Evolutionary conservation across 1,140 invertebrate species (phyloP).

Genomic region (Diploscapter pachys): DNA sequence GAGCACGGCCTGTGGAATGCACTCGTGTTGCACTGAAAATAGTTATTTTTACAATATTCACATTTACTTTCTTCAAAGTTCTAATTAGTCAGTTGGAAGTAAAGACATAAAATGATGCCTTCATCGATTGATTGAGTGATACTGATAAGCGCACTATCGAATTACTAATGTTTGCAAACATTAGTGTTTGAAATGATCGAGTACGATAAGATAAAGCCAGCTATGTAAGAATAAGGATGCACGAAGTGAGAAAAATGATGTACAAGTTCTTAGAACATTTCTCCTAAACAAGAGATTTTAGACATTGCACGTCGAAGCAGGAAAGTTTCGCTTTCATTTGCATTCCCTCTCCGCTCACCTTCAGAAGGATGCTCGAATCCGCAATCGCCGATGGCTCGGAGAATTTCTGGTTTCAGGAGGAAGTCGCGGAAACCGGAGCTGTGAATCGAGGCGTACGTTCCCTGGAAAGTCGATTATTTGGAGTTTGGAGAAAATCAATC

Average conservation of each 20-base stretch:
- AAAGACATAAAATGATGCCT: too few relatives aligned
- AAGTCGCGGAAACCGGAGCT: slow-evolving; percentile 73
- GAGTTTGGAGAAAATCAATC: background rate
- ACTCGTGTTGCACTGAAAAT: slow-evolving; percentile 93
- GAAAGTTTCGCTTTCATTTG: too few relatives aligned
- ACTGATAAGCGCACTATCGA: too few relatives aligned
- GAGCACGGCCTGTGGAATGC: slow-evolving; percentile 96
- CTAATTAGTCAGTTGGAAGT: too few relatives aligned
- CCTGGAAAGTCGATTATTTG: slow-evolving; percentile 71
- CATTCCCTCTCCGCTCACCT: slow-evolving; percentile 50
- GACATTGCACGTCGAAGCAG: too few relatives aligned
- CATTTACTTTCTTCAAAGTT: too few relatives aligned
- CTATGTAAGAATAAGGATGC: too few relatives aligned
- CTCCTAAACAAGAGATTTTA: too few relatives aligned
- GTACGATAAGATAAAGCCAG: background rate
- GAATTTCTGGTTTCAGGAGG: slow-evolving; percentile 90
- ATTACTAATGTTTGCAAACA: too few relatives aligned
- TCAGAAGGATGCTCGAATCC: slow-evolving; percentile 99
- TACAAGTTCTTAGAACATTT: too few relatives aligned
- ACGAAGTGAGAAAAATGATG: too few relatives aligned
- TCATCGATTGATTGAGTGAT: too few relatives aligned
- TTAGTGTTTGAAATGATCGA: background rate
- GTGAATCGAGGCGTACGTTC: slow-evolving; percentile 98
- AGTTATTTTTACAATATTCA: slow-evolving; percentile 3
- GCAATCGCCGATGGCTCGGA: slow-evolving; percentile 95